Conservation (phyloP, 2,113 vertebrate species). For the human (Homo sapiens) region GRCh38 chr21:14563001-14563500, state of each 20-base stretch:
- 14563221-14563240: not conserved
- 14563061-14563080: not conserved
- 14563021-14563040: not conserved
- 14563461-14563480: not conserved
- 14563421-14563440: not conserved
- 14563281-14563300: not conserved
- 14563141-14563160: slow-evolving; percentile 20
- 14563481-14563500: not conserved
- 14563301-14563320: not conserved
- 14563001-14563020: not conserved
- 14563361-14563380: not conserved
- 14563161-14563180: not conserved
- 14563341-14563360: not conserved
- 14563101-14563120: slow-evolving; percentile 11
- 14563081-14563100: not conserved
- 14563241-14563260: not conserved
- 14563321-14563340: not conserved
- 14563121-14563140: not conserved
- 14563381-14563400: not conserved
- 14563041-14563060: slow-evolving; percentile 4
- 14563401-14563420: not conserved
- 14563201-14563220: slow-evolving; percentile 23
- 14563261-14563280: not conserved
- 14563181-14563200: not conserved
- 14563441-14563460: not conserved